Evolutionary conservation across 1,140 invertebrate genomes (phyloP), one percentile per base, ranked within the genome.

Genomic region (Diorhabda sublineata): DNA sequence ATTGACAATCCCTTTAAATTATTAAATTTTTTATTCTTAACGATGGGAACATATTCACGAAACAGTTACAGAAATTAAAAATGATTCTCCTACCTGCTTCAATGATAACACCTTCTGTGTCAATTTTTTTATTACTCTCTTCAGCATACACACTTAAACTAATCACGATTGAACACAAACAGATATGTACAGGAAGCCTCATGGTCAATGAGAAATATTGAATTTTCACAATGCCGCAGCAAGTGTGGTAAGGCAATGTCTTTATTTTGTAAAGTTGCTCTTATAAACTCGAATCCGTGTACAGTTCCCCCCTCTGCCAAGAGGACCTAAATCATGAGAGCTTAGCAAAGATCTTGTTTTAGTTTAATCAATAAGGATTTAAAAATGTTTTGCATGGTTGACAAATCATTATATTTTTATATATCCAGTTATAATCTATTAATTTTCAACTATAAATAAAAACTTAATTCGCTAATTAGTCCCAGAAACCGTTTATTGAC

Each of bases 231-330:
- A 58, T 65, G 71, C 69, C 67, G 66, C 45, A 67, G 58, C 68
- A n/a, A 64, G 64, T 66, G 45, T 66, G 47, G 70, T 64, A 68
- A 64, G 64, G 66, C 73, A 76, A 73, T 76, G 77, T 76, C 70
- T 71, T 69, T 69, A 73, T 71, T 70, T 72, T 77, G 66, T 67
- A 73, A 77, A 77, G 75, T 76, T 75, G 73, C 72, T 78, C 73
- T 77, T 78, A 77, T 76, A 78, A 75, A 72, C 69, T 52, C 66
- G 69, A 69, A 57, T 63, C 64, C 67, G 68, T 67, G 66, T 56
- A 58, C 74, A 68, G 69, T 67, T 75, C 74, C 75, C 73, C 74
- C 72, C 73, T 73, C 57, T 61, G 61, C 61, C 69, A 66, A 68
- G 62, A 45, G 64, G 72, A 52, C 67, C 64, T 58, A 71, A 74